Evolutionary conservation across 37 sponge, comb jelly and placozoan genomes (phyloP).

Genomic region (Diacarnus erythraeanus): DNA sequence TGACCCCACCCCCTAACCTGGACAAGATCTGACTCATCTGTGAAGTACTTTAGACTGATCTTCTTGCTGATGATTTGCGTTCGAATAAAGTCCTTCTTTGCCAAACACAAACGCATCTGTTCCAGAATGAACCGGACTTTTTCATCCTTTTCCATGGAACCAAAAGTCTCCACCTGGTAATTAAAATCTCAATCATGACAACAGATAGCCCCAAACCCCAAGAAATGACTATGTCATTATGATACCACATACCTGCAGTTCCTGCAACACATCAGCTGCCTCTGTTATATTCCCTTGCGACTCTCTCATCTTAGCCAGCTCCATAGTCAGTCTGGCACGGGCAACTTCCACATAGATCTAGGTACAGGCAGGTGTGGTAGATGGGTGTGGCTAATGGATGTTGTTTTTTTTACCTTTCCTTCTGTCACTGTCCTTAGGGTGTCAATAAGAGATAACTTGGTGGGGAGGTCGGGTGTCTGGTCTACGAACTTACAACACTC

Average conservation of each 20-base stretch:
- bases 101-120: conserved; percentile 95
- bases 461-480: conserved; percentile 79
- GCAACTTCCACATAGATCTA: conserved; percentile 98
- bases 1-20: conserved; percentile 28
- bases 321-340: conserved; percentile 92
- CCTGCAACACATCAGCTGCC: conserved; percentile 89
- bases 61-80: conserved; percentile 97
- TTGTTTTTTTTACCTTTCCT: conserved; percentile 74
- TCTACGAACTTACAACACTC: conserved; percentile 87
- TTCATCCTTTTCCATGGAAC: conserved; percentile 95
- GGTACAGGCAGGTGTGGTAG: not conserved
- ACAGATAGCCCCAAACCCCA: not conserved
- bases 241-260: conserved; percentile 75
- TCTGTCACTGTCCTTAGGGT: conserved; percentile 91
- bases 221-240: not conserved
- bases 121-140: conserved; percentile 94
- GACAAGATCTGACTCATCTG: conserved; percentile 28
- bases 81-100: conserved; percentile 90
- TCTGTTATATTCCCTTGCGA: conserved; percentile 74
- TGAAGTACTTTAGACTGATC: conserved; percentile 89
- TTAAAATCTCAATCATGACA: not conserved
- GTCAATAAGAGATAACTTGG: conserved; percentile 87
- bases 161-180: conserved; percentile 97
- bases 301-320: conserved; percentile 88
- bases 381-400: not conserved